Evolutionary conservation across 2,113 vertebrate species (phyloP).

Genomic region (Lamprotornis superbus): DNA sequence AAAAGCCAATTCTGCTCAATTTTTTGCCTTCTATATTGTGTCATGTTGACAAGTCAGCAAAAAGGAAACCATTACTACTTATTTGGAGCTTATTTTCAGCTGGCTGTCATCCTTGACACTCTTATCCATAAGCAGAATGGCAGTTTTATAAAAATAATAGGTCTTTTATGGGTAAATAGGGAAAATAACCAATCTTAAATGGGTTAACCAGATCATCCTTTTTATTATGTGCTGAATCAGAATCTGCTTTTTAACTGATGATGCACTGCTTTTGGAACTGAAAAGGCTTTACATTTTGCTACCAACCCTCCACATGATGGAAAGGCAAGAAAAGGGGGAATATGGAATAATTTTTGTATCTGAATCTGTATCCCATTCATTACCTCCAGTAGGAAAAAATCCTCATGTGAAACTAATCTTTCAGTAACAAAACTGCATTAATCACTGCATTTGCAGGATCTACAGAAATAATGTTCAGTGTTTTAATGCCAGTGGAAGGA

Average conservation of each 20-base stretch:
- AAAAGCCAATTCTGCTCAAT: not conserved
- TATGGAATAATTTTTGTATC: not conserved
- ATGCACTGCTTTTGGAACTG: not conserved
- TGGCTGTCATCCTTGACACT: not conserved
- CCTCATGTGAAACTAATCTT: not conserved
- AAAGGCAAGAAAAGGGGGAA: not conserved
- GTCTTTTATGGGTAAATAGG: not conserved
- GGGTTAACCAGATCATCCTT: conserved; percentile 16
- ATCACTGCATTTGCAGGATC: not conserved
- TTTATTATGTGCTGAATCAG: not conserved
- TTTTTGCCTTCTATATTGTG: not conserved
- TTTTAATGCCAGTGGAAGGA: not conserved
- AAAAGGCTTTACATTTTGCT: not conserved
- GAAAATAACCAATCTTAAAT: conserved; percentile 12
- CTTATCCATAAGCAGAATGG: not conserved
- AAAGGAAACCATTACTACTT: not conserved
- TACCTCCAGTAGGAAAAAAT: not conserved
- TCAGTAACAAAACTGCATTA: not conserved
- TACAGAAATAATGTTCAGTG: not conserved
- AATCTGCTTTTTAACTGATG: not conserved
- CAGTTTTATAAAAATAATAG: conserved; percentile 1
- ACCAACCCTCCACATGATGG: not conserved
- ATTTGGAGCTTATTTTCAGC: not conserved
- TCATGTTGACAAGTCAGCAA: not conserved
- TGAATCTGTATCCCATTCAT: not conserved